Percentiles rank a stretch among this genome's conserved stretches.
Evolutionary conservation across 1,140 invertebrate genomes (phyloP).

Genomic region (Lordiphosa stackelbergi): DNA sequence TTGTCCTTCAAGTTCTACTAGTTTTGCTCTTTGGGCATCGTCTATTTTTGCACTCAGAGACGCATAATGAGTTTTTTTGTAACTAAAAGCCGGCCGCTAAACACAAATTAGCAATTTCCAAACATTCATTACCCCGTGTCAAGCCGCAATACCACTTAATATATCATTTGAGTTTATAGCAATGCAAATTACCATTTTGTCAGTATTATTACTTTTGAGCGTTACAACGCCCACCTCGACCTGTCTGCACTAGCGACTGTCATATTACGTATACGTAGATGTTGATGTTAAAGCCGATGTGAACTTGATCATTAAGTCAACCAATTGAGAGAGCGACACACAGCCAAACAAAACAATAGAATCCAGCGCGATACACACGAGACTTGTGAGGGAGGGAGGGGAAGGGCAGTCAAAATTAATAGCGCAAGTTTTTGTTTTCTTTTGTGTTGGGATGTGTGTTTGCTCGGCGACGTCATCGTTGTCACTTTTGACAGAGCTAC

Average conservation of each 20-base stretch:
- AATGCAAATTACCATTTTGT: slow-evolving; percentile 44
- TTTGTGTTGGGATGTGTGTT: slow-evolving; percentile 13
- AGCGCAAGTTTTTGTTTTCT: slow-evolving; percentile 35
- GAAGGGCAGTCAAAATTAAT: slow-evolving; percentile 50
- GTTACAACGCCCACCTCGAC: slow-evolving; percentile 33
- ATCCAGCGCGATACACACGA: not conserved
- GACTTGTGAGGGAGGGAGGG: not conserved
- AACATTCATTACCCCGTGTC: slow-evolving; percentile 39
- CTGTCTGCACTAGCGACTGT: slow-evolving; percentile 36
- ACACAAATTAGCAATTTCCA: slow-evolving; percentile 30
- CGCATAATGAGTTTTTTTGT: too few species aligned
- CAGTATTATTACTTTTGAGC: slow-evolving; percentile 28
- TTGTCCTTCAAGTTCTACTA: too few species aligned
- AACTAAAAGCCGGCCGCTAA: slow-evolving; percentile 12
- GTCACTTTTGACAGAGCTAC: slow-evolving; percentile 49
- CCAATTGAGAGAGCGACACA: slow-evolving; percentile 38
- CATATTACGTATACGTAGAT: slow-evolving; percentile 49
- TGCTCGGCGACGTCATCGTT: slow-evolving; percentile 42
- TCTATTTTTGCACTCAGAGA: too few species aligned
- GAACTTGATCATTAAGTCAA: slow-evolving; percentile 46
- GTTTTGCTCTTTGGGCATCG: too few species aligned
- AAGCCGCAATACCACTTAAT: slow-evolving; percentile 28
- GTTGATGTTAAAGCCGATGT: slow-evolving; percentile 17
- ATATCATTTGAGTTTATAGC: slow-evolving; percentile 47
- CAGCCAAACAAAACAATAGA: slow-evolving; percentile 42